A percentile compares a stretch with the other conserved stretches of the same genome.
Evolutionary conservation across 1,140 invertebrate species (phyloP).

Genomic region (Leptestheria dahalacensis): DNA sequence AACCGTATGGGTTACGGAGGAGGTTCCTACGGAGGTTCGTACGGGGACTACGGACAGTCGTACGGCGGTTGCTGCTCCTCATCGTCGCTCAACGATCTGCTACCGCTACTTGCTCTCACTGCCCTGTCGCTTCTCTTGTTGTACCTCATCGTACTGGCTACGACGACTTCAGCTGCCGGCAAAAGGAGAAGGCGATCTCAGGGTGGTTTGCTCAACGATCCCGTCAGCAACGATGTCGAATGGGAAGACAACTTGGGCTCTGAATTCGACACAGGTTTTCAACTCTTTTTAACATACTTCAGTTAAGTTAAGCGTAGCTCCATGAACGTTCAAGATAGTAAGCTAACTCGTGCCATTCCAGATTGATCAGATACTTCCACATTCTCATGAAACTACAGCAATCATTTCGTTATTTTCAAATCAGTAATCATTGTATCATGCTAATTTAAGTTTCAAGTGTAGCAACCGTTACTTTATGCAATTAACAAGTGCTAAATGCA

Average conservation of each 20-base stretch:
- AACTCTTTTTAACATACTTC: not conserved
- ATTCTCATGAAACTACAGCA: too few species aligned
- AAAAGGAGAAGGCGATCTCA: not conserved
- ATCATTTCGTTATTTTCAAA: too few species aligned
- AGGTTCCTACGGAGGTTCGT: not conserved
- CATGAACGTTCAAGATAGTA: not conserved
- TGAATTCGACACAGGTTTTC: not conserved
- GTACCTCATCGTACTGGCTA: slow-evolving; percentile 5
- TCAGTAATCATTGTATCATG: too few species aligned
- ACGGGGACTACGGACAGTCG: not conserved
- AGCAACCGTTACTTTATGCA: too few species aligned
- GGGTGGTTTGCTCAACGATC: not conserved
- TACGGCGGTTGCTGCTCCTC: not conserved
- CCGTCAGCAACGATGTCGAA: not conserved
- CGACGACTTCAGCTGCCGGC: not conserved
- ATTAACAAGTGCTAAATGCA: too few species aligned
- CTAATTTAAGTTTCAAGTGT: too few species aligned
- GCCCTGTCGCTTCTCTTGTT: slow-evolving; percentile 10
- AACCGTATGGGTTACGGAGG: not conserved
- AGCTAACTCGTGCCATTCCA: not conserved
- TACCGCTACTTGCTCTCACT: slow-evolving; percentile 11
- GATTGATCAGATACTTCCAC: too few species aligned
- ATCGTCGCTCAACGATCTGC: slow-evolving; percentile 4
- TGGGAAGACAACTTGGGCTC: not conserved
- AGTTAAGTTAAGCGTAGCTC: not conserved